Percentiles rank a stretch among this genome's conserved stretches.
Evolutionary conservation across 2,888 invertebrate species (phyloP).

Genomic region (Calephelis perditalis): DNA sequence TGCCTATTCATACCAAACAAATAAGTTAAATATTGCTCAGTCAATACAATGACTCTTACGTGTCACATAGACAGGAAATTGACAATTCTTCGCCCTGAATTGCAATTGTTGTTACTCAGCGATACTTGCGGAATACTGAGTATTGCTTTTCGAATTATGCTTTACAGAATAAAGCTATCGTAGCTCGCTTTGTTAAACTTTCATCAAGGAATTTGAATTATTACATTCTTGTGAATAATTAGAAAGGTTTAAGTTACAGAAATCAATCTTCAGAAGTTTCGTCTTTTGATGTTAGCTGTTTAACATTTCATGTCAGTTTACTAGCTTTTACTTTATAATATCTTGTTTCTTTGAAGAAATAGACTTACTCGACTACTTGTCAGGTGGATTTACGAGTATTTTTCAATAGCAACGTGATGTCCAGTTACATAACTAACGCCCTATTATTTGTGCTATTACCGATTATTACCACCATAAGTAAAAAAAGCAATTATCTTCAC

Average conservation of each 20-base stretch:
- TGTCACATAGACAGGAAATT: slow-evolving; percentile 60
- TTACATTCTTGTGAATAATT: neutral
- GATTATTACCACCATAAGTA: too few relatives aligned
- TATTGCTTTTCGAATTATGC: neutral
- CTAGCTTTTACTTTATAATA: neutral
- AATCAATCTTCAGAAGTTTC: neutral
- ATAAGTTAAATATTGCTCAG: slow-evolving; percentile 46
- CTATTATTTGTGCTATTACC: too few relatives aligned
- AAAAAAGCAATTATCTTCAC: too few relatives aligned
- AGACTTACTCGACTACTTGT: too few relatives aligned
- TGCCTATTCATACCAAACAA: slow-evolving; percentile 36
- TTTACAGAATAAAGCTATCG: neutral
- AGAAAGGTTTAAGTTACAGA: neutral
- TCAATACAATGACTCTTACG: slow-evolving; percentile 56
- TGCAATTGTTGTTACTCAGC: slow-evolving; percentile 44
- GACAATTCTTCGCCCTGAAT: slow-evolving; percentile 56
- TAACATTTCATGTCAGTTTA: too few relatives aligned
- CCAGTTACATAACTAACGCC: too few relatives aligned
- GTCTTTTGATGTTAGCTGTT: too few relatives aligned
- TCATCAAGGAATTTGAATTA: neutral
- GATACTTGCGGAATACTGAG: slow-evolving; percentile 10
- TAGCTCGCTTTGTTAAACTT: neutral
- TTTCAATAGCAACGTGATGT: too few relatives aligned
- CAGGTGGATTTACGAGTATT: too few relatives aligned
- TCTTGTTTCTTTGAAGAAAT: neutral